Evolutionary conservation across 2,113 vertebrate species (phyloP).

Genomic region (Heterochromis multidens): DNA sequence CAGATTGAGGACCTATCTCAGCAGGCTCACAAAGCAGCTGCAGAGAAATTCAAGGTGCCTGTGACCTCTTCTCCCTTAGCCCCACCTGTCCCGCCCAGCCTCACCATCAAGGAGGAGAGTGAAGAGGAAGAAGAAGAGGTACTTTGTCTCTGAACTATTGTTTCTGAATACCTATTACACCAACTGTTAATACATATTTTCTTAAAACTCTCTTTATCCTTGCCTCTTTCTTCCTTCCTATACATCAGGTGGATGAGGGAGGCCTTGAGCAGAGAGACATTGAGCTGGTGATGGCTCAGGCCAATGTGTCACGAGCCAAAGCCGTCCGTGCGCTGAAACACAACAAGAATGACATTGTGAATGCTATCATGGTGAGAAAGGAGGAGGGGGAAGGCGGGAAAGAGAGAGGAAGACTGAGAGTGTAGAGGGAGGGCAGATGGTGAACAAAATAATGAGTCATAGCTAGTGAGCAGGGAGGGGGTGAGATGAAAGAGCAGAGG

Average conservation of each 20-base stretch:
- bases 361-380: constrained; percentile 95
- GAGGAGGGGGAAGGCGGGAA: not conserved
- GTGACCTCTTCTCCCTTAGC: constrained; percentile 83
- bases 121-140: constrained; percentile 87
- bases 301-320: constrained; percentile 92
- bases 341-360: constrained; percentile 99
- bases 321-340: constrained; percentile 89
- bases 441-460: constrained; percentile 57
- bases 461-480: not conserved
- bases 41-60: constrained; percentile 97
- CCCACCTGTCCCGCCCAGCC: constrained; percentile 80
- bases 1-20: constrained; percentile 97
- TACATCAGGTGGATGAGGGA: constrained; percentile 84
- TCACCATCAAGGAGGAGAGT: constrained; percentile 86
- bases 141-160: not conserved
- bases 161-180: not conserved
- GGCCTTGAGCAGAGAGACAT: constrained; percentile 93
- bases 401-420: not conserved
- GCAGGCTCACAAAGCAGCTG: constrained; percentile 94
- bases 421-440: constrained; percentile 33
- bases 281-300: constrained; percentile 96
- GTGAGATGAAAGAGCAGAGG: constrained; percentile 8
- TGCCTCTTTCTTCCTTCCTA: not conserved
- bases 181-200: not conserved
- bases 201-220: not conserved